Conservation (phyloP, 1,140 invertebrate species). For the Choristoneura fumiferana region DNA sequence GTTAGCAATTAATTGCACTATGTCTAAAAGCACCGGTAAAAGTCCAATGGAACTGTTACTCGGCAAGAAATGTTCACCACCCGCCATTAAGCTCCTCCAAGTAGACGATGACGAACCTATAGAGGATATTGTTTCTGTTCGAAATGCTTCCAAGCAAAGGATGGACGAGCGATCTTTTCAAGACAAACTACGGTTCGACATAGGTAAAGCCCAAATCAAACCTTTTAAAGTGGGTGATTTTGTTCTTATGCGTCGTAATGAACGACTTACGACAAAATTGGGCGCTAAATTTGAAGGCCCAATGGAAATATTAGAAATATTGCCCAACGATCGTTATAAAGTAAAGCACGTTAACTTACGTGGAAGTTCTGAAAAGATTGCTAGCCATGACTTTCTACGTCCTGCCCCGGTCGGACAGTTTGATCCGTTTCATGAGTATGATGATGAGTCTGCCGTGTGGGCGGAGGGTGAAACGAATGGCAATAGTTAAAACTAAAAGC, state of each 20-base stretch:
- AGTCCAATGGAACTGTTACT: too few relatives aligned
- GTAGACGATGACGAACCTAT: constrained; percentile 26
- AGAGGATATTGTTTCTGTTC: constrained; percentile 13
- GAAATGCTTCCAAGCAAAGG: constrained; percentile 22
- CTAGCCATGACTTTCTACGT: too few relatives aligned
- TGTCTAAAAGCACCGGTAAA: too few relatives aligned
- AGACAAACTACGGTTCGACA: constrained; percentile 36
- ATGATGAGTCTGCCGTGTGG: neutral
- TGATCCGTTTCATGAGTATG: constrained; percentile 25
- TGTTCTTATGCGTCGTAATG: constrained; percentile 31
- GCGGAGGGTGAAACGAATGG: neutral
- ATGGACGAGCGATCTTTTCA: constrained; percentile 33
- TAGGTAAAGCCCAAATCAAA: constrained; percentile 30
- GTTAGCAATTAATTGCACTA: too few relatives aligned
- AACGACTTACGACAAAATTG: constrained; percentile 32
- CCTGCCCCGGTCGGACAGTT: too few relatives aligned
- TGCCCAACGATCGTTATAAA: too few relatives aligned
- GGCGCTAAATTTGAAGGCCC: too few relatives aligned
- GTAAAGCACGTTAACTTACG: too few relatives aligned
- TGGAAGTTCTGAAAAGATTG: too few relatives aligned
- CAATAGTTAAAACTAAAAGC: too few relatives aligned
- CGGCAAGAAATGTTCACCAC: too few relatives aligned
- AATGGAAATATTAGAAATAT: too few relatives aligned
- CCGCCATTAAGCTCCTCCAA: constrained; percentile 26
- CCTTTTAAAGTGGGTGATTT: constrained; percentile 34